Evolutionary conservation across 1,140 invertebrate species (phyloP).

Genomic region (Zophobas atratus): DNA sequence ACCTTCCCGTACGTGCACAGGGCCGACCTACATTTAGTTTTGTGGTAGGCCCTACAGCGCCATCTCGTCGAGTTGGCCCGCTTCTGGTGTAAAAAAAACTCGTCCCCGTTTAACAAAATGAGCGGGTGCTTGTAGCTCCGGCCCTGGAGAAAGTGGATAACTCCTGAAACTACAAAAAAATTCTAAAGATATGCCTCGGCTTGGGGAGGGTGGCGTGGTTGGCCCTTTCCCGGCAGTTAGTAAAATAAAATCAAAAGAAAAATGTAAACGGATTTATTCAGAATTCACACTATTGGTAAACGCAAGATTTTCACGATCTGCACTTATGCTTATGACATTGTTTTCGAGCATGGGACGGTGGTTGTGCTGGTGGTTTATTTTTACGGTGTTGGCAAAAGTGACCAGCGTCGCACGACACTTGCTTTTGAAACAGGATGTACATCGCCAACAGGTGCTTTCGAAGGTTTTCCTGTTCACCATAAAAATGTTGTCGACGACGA

Average conservation of each 20-base stretch:
- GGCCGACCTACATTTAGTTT: slow-evolving; percentile 26
- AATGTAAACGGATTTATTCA: not conserved
- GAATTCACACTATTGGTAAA: no score
- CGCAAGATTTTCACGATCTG: no score
- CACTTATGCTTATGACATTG: no score
- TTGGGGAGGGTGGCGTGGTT: no score
- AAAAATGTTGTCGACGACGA: slow-evolving; percentile 56
- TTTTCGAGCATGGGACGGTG: slow-evolving; percentile 46
- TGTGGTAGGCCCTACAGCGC: slow-evolving; percentile 15
- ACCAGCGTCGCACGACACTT: slow-evolving; percentile 56
- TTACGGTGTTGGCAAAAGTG: slow-evolving; percentile 54
- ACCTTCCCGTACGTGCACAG: slow-evolving; percentile 5
- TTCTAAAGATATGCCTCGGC: not conserved
- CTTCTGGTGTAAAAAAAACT: slow-evolving; percentile 17
- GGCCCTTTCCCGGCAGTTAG: no score
- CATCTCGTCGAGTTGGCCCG: slow-evolving; percentile 19
- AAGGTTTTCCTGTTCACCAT: slow-evolving; percentile 50
- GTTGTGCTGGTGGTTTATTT: slow-evolving; percentile 55
- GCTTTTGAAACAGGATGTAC: slow-evolving; percentile 53
- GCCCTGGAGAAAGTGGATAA: slow-evolving; percentile 24
- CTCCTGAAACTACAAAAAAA: slow-evolving; percentile 18
- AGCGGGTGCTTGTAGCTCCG: slow-evolving; percentile 20
- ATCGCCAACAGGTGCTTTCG: slow-evolving; percentile 56
- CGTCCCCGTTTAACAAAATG: slow-evolving; percentile 23
- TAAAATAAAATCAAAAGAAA: not conserved